Percentiles rank a stretch among this genome's conserved stretches.
These are phyloP conservation scores for Drosophila borborema DNA, from an alignment of 2,888 invertebrate genomes.

Conservation along the genomic window DNA sequence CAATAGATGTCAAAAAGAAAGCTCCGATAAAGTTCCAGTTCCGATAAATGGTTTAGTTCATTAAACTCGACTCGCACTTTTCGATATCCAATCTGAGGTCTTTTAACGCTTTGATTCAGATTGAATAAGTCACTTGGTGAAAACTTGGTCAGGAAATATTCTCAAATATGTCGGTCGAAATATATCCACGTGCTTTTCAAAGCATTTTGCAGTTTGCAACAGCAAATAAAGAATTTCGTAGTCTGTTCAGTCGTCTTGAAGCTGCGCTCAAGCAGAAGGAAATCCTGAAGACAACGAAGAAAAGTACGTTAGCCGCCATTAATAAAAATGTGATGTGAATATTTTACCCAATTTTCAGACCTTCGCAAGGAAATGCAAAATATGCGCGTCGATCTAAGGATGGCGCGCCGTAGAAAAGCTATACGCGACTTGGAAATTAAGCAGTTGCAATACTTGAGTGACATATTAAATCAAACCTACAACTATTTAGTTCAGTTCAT, in stretches of 20 bases:
- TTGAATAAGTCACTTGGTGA: neutral
- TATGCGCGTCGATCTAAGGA: constrained; percentile 18
- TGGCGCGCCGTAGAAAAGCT: constrained; percentile 4
- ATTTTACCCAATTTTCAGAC: constrained; percentile 4
- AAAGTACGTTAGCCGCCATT: constrained; percentile 25
- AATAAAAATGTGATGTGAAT: neutral
- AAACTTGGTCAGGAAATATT: rapidly evolving
- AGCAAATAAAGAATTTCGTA: constrained; percentile 4
- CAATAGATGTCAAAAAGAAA: neutral
- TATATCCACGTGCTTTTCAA: neutral
- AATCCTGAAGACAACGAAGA: neutral
- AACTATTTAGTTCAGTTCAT: neutral
- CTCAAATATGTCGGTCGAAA: constrained; percentile 12
- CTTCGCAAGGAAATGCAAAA: neutral
- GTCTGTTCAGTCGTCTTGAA: constrained; percentile 15
- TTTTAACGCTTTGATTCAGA: neutral
- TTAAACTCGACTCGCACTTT: neutral
- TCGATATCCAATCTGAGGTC: neutral
- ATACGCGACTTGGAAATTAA: neutral
- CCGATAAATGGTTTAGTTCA: neutral
- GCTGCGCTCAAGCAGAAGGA: neutral
- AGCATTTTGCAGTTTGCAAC: constrained; percentile 9
- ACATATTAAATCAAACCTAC: neutral
- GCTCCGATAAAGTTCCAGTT: neutral
- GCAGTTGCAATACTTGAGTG: neutral